phyloP scores from a whole-genome alignment of 2,797 vertebrate species.

The Morus bassanus region DNA sequence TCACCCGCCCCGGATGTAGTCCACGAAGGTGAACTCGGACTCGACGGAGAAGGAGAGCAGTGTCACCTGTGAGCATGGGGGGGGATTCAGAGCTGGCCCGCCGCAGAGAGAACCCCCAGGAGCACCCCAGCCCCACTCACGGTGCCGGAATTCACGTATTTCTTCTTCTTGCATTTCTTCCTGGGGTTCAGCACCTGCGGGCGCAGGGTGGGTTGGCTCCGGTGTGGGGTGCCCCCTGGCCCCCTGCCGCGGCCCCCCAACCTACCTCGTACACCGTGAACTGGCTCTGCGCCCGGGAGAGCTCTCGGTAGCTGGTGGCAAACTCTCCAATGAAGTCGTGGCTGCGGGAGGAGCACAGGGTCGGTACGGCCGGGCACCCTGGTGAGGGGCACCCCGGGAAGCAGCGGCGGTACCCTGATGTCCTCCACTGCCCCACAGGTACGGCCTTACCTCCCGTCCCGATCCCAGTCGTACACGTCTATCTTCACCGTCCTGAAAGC shows the following conservation, averaged over 20 bases:
- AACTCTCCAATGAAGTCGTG: slow-evolving; percentile 96
- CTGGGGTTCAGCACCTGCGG: slow-evolving; percentile 89
- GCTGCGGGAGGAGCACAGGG: slow-evolving; percentile 52
- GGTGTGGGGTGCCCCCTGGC: fast-evolving
- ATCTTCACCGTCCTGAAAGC: slow-evolving; percentile 92
- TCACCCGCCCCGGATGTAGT: slow-evolving; percentile 98
- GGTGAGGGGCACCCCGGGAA: not conserved
- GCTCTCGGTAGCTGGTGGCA: slow-evolving; percentile 94
- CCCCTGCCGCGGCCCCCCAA: not conserved
- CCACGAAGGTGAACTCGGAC: slow-evolving; percentile 95
- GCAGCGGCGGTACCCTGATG: not conserved
- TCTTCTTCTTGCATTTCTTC: slow-evolving; percentile 97
- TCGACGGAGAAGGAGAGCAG: slow-evolving; percentile 96
- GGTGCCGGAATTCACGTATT: slow-evolving; percentile 92
- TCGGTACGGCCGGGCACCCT: fast-evolving
- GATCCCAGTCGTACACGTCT: slow-evolving; percentile 96
- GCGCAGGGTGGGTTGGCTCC: not conserved
- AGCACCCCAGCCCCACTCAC: slow-evolving; percentile 74
- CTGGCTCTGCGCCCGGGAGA: slow-evolving; percentile 92
- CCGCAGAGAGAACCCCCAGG: not conserved
- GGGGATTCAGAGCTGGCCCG: not conserved
- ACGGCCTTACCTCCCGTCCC: slow-evolving; percentile 90
- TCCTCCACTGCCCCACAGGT: not conserved
- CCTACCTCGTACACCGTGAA: slow-evolving; percentile 94
- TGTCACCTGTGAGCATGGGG: slow-evolving; percentile 81